phyloP scores from a whole-genome alignment of 2,113 vertebrate genomes.

The Scatophagus argus region DNA sequence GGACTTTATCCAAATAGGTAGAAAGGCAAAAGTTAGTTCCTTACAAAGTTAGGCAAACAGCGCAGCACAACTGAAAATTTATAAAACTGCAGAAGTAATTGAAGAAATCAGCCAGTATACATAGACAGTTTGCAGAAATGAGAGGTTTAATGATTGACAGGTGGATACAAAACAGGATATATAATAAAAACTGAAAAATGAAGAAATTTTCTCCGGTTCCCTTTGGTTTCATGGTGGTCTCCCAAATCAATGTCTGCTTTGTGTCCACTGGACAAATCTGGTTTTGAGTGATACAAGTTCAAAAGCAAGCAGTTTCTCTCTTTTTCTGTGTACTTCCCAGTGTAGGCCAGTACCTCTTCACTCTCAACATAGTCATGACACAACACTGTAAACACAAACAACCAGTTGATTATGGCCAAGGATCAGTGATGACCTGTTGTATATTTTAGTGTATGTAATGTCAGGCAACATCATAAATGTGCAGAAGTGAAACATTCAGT shows the following conservation, averaged over 20 bases:
- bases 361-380: neutral
- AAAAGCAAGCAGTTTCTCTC: neutral
- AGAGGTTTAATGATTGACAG: neutral
- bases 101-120: neutral
- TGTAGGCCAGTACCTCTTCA: neutral
- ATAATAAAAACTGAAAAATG: neutral
- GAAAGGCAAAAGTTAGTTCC: neutral
- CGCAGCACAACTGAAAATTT: neutral
- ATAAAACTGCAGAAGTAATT: neutral
- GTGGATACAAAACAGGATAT: neutral
- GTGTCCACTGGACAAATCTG: neutral
- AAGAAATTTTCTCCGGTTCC: too few species aligned
- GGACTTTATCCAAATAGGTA: neutral
- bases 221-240: too few species aligned
- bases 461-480: neutral
- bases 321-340: constrained; percentile 1
- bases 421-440: neutral
- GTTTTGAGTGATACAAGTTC: neutral
- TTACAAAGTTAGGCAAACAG: neutral
- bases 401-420: neutral
- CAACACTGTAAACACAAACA: neutral
- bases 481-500: neutral
- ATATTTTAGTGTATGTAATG: neutral
- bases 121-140: neutral
- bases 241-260: neutral